phyloP scores from a whole-genome alignment of 2,888 invertebrate genomes.

The Ophraella communa region DNA sequence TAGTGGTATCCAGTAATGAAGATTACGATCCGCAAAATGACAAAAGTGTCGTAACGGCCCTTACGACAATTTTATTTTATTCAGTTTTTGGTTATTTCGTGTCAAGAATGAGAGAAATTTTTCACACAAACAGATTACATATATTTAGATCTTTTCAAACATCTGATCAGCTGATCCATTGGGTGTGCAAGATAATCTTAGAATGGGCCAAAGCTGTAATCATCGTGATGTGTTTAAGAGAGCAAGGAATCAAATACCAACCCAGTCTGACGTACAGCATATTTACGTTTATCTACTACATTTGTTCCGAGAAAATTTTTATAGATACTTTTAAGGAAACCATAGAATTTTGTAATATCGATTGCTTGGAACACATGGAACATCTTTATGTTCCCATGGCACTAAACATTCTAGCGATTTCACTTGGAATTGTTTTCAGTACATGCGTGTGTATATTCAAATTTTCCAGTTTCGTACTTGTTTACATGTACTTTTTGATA shows the following conservation, averaged over 20 bases:
- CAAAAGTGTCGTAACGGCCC: constrained; percentile 49
- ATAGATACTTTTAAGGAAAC: constrained; percentile 68
- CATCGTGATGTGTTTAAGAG: constrained; percentile 68
- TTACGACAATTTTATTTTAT: constrained; percentile 57
- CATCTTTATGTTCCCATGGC: constrained; percentile 71
- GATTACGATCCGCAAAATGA: constrained; percentile 40
- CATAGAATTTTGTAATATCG: constrained; percentile 65
- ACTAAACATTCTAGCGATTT: constrained; percentile 66
- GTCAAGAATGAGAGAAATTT: constrained; percentile 52
- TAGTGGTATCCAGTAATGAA: constrained; percentile 40
- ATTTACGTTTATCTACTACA: constrained; percentile 72
- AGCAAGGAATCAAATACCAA: constrained; percentile 74
- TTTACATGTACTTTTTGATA: constrained; percentile 53
- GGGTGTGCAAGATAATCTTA: constrained; percentile 69
- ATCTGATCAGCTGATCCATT: constrained; percentile 44
- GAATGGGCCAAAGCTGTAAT: constrained; percentile 79
- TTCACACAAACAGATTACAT: constrained; percentile 41
- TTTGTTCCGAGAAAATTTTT: constrained; percentile 74
- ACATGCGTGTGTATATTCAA: constrained; percentile 38
- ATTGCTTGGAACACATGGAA: constrained; percentile 74
- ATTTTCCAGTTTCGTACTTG: constrained; percentile 46
- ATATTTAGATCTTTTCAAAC: constrained; percentile 34
- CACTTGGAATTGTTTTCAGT: constrained; percentile 38
- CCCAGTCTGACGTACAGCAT: constrained; percentile 70
- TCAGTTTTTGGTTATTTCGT: constrained; percentile 56